A percentile compares a stretch with the other conserved stretches of the same genome.
Evolutionary conservation across 2,888 invertebrate species (phyloP).

Genomic region (Ornithoptera priamus): DNA sequence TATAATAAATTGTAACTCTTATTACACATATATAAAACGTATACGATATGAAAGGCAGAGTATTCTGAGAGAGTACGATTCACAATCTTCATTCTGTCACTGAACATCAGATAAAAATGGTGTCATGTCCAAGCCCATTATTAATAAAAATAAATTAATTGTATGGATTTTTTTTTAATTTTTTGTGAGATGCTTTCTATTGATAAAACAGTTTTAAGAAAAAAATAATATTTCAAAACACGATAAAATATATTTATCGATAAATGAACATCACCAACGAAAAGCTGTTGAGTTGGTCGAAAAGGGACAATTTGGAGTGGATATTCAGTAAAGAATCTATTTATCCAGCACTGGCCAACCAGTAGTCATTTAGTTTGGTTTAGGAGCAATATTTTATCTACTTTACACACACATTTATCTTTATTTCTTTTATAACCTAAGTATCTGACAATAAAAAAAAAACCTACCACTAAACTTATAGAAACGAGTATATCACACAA

Average conservation of each 20-base stretch:
- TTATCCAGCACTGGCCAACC: slow-evolving; percentile 39
- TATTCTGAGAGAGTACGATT: no score
- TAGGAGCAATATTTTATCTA: slow-evolving; percentile 17
- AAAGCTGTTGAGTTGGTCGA: slow-evolving; percentile 41
- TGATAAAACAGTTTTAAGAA: background rate
- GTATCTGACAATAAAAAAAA: background rate
- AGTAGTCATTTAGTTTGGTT: slow-evolving; percentile 31
- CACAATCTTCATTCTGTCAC: no score
- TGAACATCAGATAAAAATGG: no score
- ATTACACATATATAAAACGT: no score
- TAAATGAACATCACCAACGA: slow-evolving; percentile 32
- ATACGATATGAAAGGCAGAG: no score
- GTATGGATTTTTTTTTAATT: no score
- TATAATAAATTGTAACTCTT: no score
- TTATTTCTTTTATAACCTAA: background rate
- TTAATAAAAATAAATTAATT: no score
- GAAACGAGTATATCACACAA: background rate
- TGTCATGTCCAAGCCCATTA: no score
- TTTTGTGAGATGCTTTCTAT: no score
- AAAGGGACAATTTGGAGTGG: slow-evolving; percentile 52
- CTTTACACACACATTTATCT: background rate
- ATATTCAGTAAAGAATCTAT: slow-evolving; percentile 57
- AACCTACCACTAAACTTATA: background rate
- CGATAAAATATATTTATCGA: slow-evolving; percentile 19
- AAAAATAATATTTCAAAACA: background rate